A percentile compares a stretch with the other conserved stretches of the same genome.
Evolutionary conservation across 1,140 invertebrate genomes (phyloP).

Genomic region (Atta colombica): DNA sequence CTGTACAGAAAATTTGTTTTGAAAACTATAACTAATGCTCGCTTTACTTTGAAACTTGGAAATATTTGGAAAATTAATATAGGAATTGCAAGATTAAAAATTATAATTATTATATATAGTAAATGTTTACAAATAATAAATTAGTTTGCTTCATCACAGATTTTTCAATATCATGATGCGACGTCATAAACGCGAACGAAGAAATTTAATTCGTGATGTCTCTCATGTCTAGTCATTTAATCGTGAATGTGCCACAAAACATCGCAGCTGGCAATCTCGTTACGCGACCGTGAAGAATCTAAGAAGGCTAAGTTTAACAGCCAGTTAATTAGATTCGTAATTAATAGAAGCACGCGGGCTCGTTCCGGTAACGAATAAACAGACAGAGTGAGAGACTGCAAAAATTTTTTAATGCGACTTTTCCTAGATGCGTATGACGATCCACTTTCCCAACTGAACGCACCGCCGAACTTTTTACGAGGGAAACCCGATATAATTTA

Average conservation of each 20-base stretch:
- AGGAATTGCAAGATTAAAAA: background rate
- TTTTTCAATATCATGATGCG: background rate
- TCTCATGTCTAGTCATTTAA: background rate
- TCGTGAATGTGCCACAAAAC: background rate
- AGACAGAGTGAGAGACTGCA: background rate
- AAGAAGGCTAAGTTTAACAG: constrained; percentile 18
- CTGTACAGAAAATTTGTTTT: no score
- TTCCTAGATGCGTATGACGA: constrained; percentile 47
- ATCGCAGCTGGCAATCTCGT: background rate
- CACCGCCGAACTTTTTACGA: constrained; percentile 27
- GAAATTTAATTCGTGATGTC: background rate
- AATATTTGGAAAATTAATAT: no score
- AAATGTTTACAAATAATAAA: background rate
- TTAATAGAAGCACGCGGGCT: constrained; percentile 34
- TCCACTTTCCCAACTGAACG: constrained; percentile 60
- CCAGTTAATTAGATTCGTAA: constrained; percentile 51
- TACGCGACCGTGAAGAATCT: constrained; percentile 33
- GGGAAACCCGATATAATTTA: constrained; percentile 53
- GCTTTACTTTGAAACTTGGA: no score
- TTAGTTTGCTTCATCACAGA: background rate
- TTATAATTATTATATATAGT: background rate
- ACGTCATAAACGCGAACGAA: background rate
- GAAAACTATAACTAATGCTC: no score
- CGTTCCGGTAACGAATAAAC: constrained; percentile 43
- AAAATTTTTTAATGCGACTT: constrained; percentile 38